phyloP scores from a whole-genome alignment of 2,888 invertebrate genomes.

The Apamea epomidion region DNA sequence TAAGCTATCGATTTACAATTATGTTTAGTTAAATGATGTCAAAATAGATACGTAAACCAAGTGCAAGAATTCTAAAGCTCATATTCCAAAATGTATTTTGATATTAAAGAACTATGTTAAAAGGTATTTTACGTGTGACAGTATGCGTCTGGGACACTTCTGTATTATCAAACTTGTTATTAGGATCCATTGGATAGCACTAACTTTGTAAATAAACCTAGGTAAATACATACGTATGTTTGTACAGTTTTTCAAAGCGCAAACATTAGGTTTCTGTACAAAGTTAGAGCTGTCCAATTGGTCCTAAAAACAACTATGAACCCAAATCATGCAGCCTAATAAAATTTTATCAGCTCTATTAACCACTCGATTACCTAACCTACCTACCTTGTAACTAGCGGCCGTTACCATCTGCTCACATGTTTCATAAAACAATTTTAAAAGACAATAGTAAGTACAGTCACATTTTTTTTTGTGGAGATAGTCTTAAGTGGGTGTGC shows the following conservation, averaged over 20 bases:
- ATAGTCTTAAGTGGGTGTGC: background rate
- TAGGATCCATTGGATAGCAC: background rate
- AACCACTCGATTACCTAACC: no score
- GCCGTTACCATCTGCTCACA: background rate
- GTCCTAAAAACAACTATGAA: background rate
- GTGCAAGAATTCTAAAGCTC: background rate
- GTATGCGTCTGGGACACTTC: background rate
- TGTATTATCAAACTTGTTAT: background rate
- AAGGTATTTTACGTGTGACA: background rate
- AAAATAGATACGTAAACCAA: background rate
- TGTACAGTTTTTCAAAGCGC: background rate
- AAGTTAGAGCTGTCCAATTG: background rate
- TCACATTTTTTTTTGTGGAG: no score
- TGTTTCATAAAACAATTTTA: no score
- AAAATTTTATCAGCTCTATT: background rate
- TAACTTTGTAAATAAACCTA: background rate
- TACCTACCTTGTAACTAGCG: no score
- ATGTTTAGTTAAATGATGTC: background rate
- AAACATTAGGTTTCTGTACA: background rate
- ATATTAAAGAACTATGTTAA: background rate
- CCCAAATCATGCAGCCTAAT: background rate
- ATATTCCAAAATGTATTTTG: background rate
- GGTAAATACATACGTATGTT: background rate
- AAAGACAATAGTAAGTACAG: no score
- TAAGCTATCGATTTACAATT: conserved; percentile 5